Conservation (phyloP, 2,113 vertebrate genomes). For the Dermatemys mawii region DNA sequence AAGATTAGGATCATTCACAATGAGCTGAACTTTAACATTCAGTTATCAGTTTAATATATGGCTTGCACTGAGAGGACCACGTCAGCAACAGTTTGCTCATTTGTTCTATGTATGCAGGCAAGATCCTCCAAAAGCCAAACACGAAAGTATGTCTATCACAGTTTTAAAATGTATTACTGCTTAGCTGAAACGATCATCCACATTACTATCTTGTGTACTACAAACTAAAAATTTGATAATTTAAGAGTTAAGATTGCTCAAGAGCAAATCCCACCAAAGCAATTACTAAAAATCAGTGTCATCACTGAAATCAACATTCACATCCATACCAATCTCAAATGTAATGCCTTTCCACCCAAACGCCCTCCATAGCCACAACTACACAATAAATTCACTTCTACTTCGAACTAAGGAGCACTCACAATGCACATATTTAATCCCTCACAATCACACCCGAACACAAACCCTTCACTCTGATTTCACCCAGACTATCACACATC, state of each 20-base stretch:
- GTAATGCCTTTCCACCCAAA: neutral
- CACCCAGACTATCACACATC: neutral
- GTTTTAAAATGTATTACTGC: neutral
- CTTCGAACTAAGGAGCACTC: neutral
- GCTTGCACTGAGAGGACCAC: neutral
- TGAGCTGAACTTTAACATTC: neutral
- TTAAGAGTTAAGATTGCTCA: neutral
- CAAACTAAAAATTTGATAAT: neutral
- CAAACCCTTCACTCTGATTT: neutral
- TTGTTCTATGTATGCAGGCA: neutral
- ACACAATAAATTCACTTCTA: neutral
- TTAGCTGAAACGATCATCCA: slow-evolving; percentile 14
- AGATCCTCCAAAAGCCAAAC: neutral
- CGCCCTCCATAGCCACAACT: neutral
- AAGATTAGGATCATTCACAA: neutral
- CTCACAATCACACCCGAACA: neutral
- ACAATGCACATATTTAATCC: neutral
- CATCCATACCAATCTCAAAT: neutral
- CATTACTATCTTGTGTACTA: slow-evolving; percentile 14
- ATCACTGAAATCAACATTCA: neutral
- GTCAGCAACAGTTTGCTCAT: neutral
- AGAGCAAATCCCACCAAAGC: neutral
- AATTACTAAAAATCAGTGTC: neutral
- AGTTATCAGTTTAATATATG: neutral
- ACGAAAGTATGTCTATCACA: slow-evolving; percentile 33